Evolutionary conservation across 1,140 invertebrate species (phyloP).

Genomic region (Amphibalanus amphitrite): DNA sequence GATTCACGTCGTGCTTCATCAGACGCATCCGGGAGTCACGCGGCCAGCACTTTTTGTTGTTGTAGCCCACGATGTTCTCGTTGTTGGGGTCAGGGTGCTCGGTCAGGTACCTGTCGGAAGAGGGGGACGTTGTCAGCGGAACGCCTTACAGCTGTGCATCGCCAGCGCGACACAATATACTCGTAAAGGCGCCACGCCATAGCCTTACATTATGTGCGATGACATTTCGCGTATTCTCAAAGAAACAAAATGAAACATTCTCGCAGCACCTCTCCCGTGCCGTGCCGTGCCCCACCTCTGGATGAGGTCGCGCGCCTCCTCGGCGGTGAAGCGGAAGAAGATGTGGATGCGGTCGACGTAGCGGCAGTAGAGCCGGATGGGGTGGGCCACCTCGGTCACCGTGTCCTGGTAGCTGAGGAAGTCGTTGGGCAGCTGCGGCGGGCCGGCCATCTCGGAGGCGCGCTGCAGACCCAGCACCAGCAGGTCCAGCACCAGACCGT

Average conservation of each 20-base stretch:
- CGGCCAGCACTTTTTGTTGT: constrained; percentile 99
- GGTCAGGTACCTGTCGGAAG: constrained; percentile 52
- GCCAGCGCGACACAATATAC: too few relatives aligned
- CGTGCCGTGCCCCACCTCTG: constrained; percentile 42
- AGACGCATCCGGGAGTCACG: constrained; percentile 93
- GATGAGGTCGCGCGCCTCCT: constrained; percentile 93
- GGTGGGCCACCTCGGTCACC: constrained; percentile 78
- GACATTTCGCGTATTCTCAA: too few relatives aligned
- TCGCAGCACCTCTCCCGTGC: too few relatives aligned
- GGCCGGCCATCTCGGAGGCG: constrained; percentile 96
- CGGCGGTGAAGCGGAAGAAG: constrained; percentile 89
- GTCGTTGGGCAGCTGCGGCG: constrained; percentile 96
- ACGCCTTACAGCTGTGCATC: too few relatives aligned
- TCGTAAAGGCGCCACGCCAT: too few relatives aligned
- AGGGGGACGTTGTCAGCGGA: too few relatives aligned
- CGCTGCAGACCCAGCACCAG: constrained; percentile 87
- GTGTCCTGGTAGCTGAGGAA: constrained; percentile 88
- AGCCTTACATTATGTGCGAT: too few relatives aligned
- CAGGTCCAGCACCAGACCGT: constrained; percentile 86
- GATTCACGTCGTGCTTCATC: constrained; percentile 99
- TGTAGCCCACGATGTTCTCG: constrained; percentile 99
- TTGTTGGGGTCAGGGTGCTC: constrained; percentile 99
- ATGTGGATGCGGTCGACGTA: constrained; percentile 96
- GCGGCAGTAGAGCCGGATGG: constrained; percentile 87
- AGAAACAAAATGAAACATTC: too few relatives aligned